A percentile compares a stretch with the other conserved stretches of the same genome.
These are phyloP conservation scores for Hirtodrosophila histrioides DNA, from an alignment of 2,888 invertebrate genomes.

Conservation along the genomic window DNA sequence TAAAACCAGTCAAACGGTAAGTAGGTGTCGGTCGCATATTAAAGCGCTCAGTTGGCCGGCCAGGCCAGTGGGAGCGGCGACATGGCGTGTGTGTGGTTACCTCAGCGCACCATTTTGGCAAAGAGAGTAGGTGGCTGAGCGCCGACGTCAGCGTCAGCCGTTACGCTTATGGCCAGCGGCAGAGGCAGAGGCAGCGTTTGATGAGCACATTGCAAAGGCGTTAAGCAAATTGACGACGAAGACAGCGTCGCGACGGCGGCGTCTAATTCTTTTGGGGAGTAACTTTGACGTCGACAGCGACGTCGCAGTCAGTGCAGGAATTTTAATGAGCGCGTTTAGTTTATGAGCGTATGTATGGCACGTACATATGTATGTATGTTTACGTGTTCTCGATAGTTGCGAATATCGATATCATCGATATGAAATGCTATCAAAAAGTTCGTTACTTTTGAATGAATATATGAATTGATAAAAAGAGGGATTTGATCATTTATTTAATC, in stretches of 20 bases:
- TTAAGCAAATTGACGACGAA: conserved; percentile 29
- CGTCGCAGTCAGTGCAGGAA: conserved; percentile 56
- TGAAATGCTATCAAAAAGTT: too few relatives aligned
- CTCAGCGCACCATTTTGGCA: conserved; percentile 78
- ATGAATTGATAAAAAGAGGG: too few relatives aligned
- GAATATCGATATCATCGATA: too few relatives aligned
- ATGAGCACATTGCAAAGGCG: conserved; percentile 66
- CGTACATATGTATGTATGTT: too few relatives aligned
- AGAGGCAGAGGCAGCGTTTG: conserved; percentile 54
- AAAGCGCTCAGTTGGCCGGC: conserved; percentile 47
- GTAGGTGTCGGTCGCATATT: conserved; percentile 80
- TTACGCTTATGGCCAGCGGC: conserved; percentile 53
- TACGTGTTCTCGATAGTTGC: too few relatives aligned
- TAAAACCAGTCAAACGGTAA: conserved; percentile 74
- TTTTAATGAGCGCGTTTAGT: conserved; percentile 72
- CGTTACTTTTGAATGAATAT: too few relatives aligned
- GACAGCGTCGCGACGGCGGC: conserved; percentile 23
- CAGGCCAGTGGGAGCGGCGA: conserved; percentile 51
- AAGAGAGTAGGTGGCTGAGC: conserved; percentile 75
- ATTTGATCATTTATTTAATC: too few relatives aligned
- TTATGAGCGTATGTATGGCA: conserved; percentile 19
- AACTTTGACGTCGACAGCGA: conserved; percentile 19
- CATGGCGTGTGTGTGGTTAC: conserved; percentile 68
- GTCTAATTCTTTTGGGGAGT: conserved; percentile 45
- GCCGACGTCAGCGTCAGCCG: conserved; percentile 26